Base-by-base conservation (phyloP, 2,888 invertebrate species). In the Tholera decimalis region DNA sequence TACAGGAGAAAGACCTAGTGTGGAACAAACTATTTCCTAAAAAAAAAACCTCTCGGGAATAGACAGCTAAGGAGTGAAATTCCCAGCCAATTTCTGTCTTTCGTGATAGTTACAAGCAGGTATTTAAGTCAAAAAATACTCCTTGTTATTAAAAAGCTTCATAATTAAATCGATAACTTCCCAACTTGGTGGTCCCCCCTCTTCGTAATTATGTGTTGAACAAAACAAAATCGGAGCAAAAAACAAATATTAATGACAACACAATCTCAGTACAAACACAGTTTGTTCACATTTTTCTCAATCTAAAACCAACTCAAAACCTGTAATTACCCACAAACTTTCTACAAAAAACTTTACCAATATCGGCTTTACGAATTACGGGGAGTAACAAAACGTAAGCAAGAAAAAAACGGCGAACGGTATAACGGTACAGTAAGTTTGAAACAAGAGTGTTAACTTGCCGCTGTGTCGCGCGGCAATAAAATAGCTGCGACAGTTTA, bases 361-460 rank as follows among this genome's bases (percentile, higher is more conserved):
- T 92, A 92, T 90, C 88, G 89, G 84, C 83, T 85, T 84, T 83
- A 83, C 85, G 83, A 90, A 89, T 89, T 82, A 77, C 63, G 44
- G 83, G 79, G 78, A 86, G 86, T 87, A 89, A 89, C 93, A 93
- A 93, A 93, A 92, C 89, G 89, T 63, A 67, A 78, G 59, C 73
- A 80, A 72, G 86, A 81, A 88, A 88, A 63, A 91, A 91, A 87
- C 82, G 82, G 79, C 86, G 83, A n/a, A n/a, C n/a, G n/a, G n/a
- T n/a, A n/a, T n/a, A n/a, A n/a, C 63, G 57, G 85, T 83, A 76
- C 80, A 73, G 82, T 85, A 89, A 91, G 87, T 88, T 88, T 87
- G 90, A 89, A 91, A 92, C 92, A 89, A 85, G 83, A 88, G 89
- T 88, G 93, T 88, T 92, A 91, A 92, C 91, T 88, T 79, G 61